Evolutionary conservation across 2,888 invertebrate genomes (phyloP).

Genomic region (Brachypalpus laphriformis): DNA sequence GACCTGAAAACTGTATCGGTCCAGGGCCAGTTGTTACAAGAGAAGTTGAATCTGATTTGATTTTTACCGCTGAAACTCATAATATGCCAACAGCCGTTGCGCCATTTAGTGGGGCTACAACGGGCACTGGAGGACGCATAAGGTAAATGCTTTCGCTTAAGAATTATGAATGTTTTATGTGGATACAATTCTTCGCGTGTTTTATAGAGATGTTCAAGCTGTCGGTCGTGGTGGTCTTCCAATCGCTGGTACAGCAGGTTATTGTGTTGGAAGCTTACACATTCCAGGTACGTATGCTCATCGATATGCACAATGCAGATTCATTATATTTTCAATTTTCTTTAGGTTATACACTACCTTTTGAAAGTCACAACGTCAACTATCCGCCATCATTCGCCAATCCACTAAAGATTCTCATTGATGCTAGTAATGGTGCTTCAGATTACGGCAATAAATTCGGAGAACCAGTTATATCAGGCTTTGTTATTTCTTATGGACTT

Average conservation of each 20-base stretch:
- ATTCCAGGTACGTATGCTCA: slow-evolving; percentile 88
- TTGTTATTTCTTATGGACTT: slow-evolving; percentile 95
- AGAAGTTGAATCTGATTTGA: slow-evolving; percentile 90
- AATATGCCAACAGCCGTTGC: slow-evolving; percentile 99
- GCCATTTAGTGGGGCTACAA: slow-evolving; percentile 98
- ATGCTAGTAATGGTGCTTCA: slow-evolving; percentile 98
- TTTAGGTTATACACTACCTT: slow-evolving; percentile 92
- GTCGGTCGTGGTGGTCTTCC: slow-evolving; percentile 97
- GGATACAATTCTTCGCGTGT: neutral
- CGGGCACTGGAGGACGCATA: slow-evolving; percentile 97
- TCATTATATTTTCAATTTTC: neutral
- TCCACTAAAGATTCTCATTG: slow-evolving; percentile 94
- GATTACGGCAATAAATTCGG: slow-evolving; percentile 99
- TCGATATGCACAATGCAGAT: neutral
- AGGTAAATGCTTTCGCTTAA: slow-evolving; percentile 75
- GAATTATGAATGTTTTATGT: neutral
- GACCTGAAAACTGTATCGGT: slow-evolving; percentile 85
- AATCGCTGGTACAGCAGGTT: slow-evolving; percentile 98
- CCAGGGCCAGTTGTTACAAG: slow-evolving; percentile 87
- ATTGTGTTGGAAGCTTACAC: slow-evolving; percentile 95
- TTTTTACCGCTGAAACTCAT: slow-evolving; percentile 99
- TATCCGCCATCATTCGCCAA: slow-evolving; percentile 96
- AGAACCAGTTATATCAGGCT: slow-evolving; percentile 96
- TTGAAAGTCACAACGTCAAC: slow-evolving; percentile 89
- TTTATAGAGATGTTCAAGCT: slow-evolving; percentile 93